Conservation (phyloP, 2,888 invertebrate species). For the Scaptomyza flava region DNA sequence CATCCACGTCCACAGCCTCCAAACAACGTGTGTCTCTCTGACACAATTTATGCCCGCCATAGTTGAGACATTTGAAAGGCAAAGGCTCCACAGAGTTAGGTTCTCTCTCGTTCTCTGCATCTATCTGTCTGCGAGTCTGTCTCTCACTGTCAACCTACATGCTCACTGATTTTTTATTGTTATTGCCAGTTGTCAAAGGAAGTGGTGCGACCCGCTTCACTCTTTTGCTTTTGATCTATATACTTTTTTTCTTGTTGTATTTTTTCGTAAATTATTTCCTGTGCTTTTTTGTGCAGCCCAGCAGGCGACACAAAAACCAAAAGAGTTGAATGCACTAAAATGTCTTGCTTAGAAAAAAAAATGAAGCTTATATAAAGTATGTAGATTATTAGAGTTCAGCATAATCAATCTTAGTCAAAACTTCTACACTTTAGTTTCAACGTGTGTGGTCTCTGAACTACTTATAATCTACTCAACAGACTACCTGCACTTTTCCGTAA, state of each 20-base stretch:
- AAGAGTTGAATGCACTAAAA: constrained; percentile 49
- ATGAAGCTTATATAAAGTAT: background rate
- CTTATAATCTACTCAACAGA: constrained; percentile 17
- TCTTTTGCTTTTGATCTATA: background rate
- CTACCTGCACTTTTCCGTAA: constrained; percentile 64
- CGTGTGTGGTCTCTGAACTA: constrained; percentile 47
- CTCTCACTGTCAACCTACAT: constrained; percentile 65
- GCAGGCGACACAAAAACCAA: constrained; percentile 16
- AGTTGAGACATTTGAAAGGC: constrained; percentile 64
- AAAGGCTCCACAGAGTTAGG: constrained; percentile 5
- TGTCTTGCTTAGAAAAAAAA: background rate
- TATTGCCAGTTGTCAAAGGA: constrained; percentile 79
- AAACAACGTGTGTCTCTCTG: constrained; percentile 28
- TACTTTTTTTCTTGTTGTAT: background rate
- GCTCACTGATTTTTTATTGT: constrained; percentile 76
- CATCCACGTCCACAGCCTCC: background rate
- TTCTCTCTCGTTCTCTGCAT: background rate
- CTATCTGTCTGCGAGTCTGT: constrained; percentile 13
- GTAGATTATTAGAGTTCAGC: background rate
- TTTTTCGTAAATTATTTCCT: constrained; percentile 72
- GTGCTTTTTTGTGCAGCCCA: constrained; percentile 41
- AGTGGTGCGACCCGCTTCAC: constrained; percentile 38
- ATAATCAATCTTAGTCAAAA: background rate
- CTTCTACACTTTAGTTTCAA: background rate
- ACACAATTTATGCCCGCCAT: constrained; percentile 70